Evolutionary conservation across 2,797 vertebrate genomes (phyloP), one percentile per base, ranked within the genome.

Genomic region (Aldrovandia affinis): DNA sequence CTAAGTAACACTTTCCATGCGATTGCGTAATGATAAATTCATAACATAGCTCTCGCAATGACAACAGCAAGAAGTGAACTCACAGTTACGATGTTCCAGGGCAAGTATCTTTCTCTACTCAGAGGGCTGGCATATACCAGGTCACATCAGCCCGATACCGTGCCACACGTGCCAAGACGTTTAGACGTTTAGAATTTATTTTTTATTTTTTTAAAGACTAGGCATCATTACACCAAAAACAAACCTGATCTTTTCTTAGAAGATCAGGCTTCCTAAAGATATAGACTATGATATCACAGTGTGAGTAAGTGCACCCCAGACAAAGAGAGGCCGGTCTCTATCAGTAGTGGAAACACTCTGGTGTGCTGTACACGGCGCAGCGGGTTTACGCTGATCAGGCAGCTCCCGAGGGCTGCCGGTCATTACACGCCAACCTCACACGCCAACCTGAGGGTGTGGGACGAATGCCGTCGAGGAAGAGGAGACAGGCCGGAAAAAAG

Each of bases 391-490:
- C 47, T 22, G 47, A 30, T 52, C 78, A 33, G 78, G 22, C n/a
- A 52, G 15, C 47, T 54, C n/a, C 44, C 25, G 10, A 54, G 14
- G 9, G 3, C 44, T 30, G 25, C 47, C 78, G 14, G 44, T 30
- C 86, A 85, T 87, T 89, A 18, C 9, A 18, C 44, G 14, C 25
- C 25, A 14, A 44, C 25, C 44, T 10, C 10, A 28, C 68, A 73
- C 20, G 68, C n/a, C n/a, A n/a, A 39, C 4, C 42, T 25, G 5
- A 22, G 50, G 87, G 85, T 85, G 79, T 86, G 47, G 85, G 84
- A 75, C 89, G 33, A 91, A 91, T 84, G 88, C 81, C 86, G 86
- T 85, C 30, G 59, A 68, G 78, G 78, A 89, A 70, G 30, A 54
- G 86, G 83, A 86, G 84, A 59, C 77, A 83, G 86, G 84, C 68